Evolutionary conservation across 2,888 invertebrate species (phyloP), one percentile per base, ranked within the genome.

Genomic region (Diplolepis rosae): DNA sequence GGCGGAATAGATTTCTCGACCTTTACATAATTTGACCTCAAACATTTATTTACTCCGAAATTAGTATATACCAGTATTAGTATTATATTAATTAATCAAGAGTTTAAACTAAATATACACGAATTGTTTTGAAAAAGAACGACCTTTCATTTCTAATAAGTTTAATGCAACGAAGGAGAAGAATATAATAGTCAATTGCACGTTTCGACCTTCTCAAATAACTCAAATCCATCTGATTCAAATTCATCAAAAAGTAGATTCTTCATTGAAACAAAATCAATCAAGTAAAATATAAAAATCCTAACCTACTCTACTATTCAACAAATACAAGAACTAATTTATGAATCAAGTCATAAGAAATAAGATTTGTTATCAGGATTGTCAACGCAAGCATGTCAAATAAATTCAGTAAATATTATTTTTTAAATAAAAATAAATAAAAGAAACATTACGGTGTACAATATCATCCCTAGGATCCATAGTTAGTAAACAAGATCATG

Each of bases 401-500:
- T 22, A 7, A 3, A 24, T 2, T n/a, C 7, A 35, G 6, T 18
- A 9, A 54, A 28, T 15, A 54, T 28, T 54, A 61, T 13, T 22
- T 24, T n/a, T 15, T 0, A 11, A n/a, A 48, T 18, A 50, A 50
- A 50, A 3, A 50, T 24, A 11, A 7, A 2, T 22, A 22, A 24
- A 42, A 27, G 9, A 50, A 50, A 24, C 9, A 24, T 22, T 13
- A n/a, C n/a, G n/a, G n/a, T n/a, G 22, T n/a, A 42, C 4, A 15
- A 48, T 18, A 48, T 42, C 15, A 42, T 48, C 9, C 18, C 18
- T 15, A 24, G 39, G 6, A 39, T 39, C 35, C 39, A 35, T 39
- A 24, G 24, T 61, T 61, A 39, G 61, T 61, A 61, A 61, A 61
- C 61, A 61, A 27, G 39, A 61, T n/a, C 35, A 24, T 56, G 56